phyloP scores from a whole-genome alignment of 2,797 vertebrate species.

The Crenuchus spilurus region DNA sequence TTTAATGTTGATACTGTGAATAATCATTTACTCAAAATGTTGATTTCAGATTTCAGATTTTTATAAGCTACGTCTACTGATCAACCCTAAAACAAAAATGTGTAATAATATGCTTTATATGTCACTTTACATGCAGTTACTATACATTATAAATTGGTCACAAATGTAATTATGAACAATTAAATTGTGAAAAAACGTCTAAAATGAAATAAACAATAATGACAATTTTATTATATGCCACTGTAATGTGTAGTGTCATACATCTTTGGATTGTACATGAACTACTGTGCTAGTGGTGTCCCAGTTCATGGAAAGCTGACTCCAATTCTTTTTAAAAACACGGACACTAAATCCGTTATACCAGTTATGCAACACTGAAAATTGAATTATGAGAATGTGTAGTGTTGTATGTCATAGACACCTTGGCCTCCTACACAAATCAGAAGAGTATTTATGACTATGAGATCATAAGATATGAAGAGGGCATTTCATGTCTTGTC shows the following conservation, averaged over 20 bases:
- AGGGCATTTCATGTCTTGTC: not conserved
- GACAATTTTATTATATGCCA: too few species aligned
- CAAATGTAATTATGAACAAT: too few species aligned
- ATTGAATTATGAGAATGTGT: conserved; percentile 18
- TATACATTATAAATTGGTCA: too few species aligned
- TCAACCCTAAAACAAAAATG: too few species aligned
- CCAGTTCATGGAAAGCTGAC: not conserved
- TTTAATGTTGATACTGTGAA: too few species aligned
- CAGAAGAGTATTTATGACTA: conserved; percentile 15
- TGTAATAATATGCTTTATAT: too few species aligned
- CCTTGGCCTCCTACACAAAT: not conserved
- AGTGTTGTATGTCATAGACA: conserved; percentile 15
- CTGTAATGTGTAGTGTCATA: not conserved
- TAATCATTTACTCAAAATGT: too few species aligned
- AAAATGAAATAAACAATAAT: too few species aligned
- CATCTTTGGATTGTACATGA: conserved; percentile 1
- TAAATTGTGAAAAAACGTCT: too few species aligned
- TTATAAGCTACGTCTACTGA: too few species aligned
- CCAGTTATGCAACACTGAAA: conserved; percentile 32
- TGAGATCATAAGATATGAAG: conserved; percentile 11
- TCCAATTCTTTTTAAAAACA: not conserved
- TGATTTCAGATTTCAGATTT: too few species aligned
- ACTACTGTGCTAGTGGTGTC: not conserved
- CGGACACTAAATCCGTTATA: conserved; percentile 19
- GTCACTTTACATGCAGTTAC: too few species aligned